Evolutionary conservation across 2,888 invertebrate genomes (phyloP).

Genomic region (Dynastes grantii): DNA sequence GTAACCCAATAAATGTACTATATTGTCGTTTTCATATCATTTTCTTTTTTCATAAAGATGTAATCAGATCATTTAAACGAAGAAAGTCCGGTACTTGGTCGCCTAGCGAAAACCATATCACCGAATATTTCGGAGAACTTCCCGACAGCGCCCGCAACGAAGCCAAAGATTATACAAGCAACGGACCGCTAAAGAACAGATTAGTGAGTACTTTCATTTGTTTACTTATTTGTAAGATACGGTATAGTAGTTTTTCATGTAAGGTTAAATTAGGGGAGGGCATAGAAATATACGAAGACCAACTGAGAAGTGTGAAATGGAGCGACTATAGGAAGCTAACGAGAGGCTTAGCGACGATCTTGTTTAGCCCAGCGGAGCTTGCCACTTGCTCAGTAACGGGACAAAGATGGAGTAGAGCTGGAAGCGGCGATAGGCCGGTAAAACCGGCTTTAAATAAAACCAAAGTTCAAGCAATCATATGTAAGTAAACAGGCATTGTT

Average conservation of each 20-base stretch:
- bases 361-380: conserved; percentile 82
- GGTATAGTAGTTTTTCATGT: conserved; percentile 48
- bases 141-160: neutral
- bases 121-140: conserved; percentile 6
- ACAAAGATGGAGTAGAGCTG: conserved; percentile 83
- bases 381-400: conserved; percentile 85
- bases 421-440: conserved; percentile 82
- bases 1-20: neutral
- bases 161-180: conserved; percentile 6
- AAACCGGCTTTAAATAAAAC: conserved; percentile 82
- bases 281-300: conserved; percentile 81
- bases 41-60: conserved; percentile 18
- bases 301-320: conserved; percentile 82
- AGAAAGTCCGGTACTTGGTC: conserved; percentile 62
- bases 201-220: conserved; percentile 58
- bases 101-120: conserved; percentile 48
- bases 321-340: conserved; percentile 83
- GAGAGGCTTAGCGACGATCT: conserved; percentile 81
- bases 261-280: conserved; percentile 83
- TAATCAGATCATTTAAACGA: conserved; percentile 59
- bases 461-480: conserved; percentile 84
- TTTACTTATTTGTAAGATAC: conserved; percentile 24
- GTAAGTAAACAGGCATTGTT: conserved; percentile 62
- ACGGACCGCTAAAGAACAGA: conserved; percentile 59
- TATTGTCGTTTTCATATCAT: neutral